These are phyloP conservation scores for Hapalemur alaotrensis DNA, from an alignment of 2,797 vertebrate genomes.

Conservation along the genomic window DNA sequence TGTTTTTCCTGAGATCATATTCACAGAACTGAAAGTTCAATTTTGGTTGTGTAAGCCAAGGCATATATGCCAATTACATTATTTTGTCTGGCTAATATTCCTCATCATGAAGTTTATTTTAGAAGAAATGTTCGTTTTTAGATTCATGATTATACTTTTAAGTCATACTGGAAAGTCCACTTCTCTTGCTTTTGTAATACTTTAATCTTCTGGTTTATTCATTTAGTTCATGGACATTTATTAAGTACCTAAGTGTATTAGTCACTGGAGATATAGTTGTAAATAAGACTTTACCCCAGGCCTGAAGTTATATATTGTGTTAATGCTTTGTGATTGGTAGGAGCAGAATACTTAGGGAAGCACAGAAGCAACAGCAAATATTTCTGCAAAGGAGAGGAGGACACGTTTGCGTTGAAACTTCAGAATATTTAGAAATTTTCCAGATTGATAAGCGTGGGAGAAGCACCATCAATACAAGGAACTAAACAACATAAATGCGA, in stretches of 20 bases:
- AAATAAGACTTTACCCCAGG: background rate
- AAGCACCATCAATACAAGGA: background rate
- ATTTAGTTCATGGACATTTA: background rate
- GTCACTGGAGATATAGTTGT: background rate
- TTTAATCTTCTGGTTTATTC: constrained; percentile 37
- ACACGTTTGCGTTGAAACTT: background rate
- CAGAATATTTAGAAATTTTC: background rate
- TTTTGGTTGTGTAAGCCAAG: constrained; percentile 33
- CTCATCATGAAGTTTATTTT: constrained; percentile 38
- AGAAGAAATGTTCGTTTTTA: constrained; percentile 49
- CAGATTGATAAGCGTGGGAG: background rate
- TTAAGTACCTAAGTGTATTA: background rate
- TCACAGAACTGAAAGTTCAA: background rate
- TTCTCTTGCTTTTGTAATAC: constrained; percentile 32
- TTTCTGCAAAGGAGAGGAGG: background rate
- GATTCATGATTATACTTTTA: constrained; percentile 38
- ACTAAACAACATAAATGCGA: background rate
- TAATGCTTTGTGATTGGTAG: background rate
- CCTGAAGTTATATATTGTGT: background rate
- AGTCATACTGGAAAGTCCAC: constrained; percentile 12
- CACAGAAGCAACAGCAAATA: background rate
- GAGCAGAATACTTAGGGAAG: background rate
- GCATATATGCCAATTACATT: background rate
- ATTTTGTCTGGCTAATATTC: constrained; percentile 48
- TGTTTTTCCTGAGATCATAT: constrained; percentile 16